These are phyloP conservation scores for Conger conger DNA, from an alignment of 2,113 vertebrate species.

Conservation along the genomic window DNA sequence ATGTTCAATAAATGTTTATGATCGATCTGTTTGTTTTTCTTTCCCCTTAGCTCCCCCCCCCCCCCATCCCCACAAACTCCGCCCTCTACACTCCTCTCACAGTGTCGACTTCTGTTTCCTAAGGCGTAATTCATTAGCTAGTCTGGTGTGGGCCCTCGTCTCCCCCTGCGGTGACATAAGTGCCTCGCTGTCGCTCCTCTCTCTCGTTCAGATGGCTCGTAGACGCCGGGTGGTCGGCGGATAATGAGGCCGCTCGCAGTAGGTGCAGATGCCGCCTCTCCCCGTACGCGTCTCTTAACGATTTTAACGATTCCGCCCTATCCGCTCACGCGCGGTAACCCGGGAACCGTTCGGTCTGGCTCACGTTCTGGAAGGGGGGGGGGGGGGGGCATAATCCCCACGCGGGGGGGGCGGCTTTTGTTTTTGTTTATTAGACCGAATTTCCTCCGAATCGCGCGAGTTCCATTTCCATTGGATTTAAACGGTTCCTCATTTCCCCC, in stretches of 20 bases:
- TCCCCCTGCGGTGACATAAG: slow-evolving; percentile 1
- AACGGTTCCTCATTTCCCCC: background rate
- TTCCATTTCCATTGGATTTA: background rate
- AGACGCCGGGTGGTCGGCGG: background rate
- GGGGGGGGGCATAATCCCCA: background rate
- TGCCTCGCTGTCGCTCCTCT: background rate
- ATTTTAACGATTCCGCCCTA: background rate
- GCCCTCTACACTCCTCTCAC: background rate
- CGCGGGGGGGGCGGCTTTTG: background rate
- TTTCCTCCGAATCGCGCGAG: background rate
- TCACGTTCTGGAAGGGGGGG: too few species aligned
- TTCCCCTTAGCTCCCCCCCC: background rate
- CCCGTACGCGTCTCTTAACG: background rate
- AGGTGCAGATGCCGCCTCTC: background rate
- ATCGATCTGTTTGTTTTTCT: slow-evolving; percentile 4
- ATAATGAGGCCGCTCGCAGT: background rate
- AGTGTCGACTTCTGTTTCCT: background rate
- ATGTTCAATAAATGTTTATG: background rate
- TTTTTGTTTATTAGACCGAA: background rate
- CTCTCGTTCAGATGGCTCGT: background rate
- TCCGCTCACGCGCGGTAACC: too few species aligned
- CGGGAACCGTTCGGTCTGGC: too few species aligned
- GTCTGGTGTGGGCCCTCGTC: background rate
- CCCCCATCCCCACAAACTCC: background rate
- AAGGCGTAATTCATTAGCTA: background rate